Evolutionary conservation across 2,888 invertebrate species (phyloP), one percentile per base, ranked within the genome.

Genomic region (Rhagophthalmus giganteus): DNA sequence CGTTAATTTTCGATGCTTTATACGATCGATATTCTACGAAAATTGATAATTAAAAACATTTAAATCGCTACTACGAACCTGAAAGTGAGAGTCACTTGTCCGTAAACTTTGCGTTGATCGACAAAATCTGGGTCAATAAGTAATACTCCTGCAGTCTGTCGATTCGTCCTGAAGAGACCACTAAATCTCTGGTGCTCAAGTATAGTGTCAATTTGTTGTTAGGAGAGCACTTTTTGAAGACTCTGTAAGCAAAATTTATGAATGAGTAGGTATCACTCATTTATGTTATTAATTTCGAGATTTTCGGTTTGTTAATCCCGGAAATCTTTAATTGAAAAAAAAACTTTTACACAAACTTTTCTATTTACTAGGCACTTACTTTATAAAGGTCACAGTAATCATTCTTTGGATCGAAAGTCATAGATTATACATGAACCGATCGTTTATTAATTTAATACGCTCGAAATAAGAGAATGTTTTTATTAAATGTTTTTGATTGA

Each of bases 31-130:
- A 27, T 4, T 3, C 2, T 10, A 9, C 3, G n/a, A 10, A 27
- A 27, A 27, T 27, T 27, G n/a, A 27, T 27, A 2, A 24, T 7
- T 24, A 24, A 6, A 24, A 24, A 24, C n/a, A n/a, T n/a, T n/a
- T n/a, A 24, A 24, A 24, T 24, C 10, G n/a, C 8, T 27, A 7
- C 16, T 2, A 65, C 77, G 78, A 69, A 86, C 86, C 97, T 87
- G 77, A 98, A 97, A 9, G 96, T 97, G 54, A 97, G 80, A 2
- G 95, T 88, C 59, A 91, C 83, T 74, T 90, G 90, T 28, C 89
- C 90, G 72, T 84, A 90, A 20, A 91, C 84, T 74, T 93, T 92
- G 71, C 88, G 85, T 57, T 88, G 87, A 62, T 86, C 84, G 33
- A 90, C 79, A 65, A 86, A 87, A 49, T 94, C 94, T 0, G 94